Evolutionary conservation across 2,797 vertebrate genomes (phyloP), one percentile per base, ranked within the genome.

Genomic region (Alfaro cultratus): DNA sequence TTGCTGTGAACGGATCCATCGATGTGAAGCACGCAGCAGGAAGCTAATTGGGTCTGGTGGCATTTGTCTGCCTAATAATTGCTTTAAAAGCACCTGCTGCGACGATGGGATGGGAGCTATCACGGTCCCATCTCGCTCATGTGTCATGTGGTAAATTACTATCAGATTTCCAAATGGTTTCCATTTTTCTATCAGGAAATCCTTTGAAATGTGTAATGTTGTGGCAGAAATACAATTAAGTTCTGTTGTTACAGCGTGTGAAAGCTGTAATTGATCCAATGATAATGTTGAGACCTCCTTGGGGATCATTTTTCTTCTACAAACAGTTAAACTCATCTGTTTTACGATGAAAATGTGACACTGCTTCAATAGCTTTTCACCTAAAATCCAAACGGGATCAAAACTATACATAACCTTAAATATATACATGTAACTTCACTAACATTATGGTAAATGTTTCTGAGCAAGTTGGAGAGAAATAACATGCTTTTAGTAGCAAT

Each of bases 81-180:
- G 89, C 84, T 90, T 91, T 90, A 87, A 91, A 93, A 88, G 76
- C 90, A 92, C 92, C 89, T 91, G 88, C 93, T 94, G 91, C 0
- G 87, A 83, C 75, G 85, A 79, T 71, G 43, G 89, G 88, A 89
- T 83, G 74, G 45, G 78, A 80, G 80, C 80, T 51, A 87, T 86
- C 83, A 62, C 51, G n/a, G 26, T 75, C 80, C 55, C 29, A 87
- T 91, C 84, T 82, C 74, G 9, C 47, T 49, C 73, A 68, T 82
- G 71, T 49, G 78, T 87, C 86, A 71, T 43, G 3, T 64, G 72
- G 53, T 79, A 85, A 87, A 84, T 81, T 76, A 79, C 45, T n/a
- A 31, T 45, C 71, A 29, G 72, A 86, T 85, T 89, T 88, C 84
- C 89, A 87, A 85, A 79, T 75, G 0, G 3, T 47, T 51, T 29